Evolutionary conservation across 2,888 invertebrate species (phyloP).

Genomic region (Plebejus argus): DNA sequence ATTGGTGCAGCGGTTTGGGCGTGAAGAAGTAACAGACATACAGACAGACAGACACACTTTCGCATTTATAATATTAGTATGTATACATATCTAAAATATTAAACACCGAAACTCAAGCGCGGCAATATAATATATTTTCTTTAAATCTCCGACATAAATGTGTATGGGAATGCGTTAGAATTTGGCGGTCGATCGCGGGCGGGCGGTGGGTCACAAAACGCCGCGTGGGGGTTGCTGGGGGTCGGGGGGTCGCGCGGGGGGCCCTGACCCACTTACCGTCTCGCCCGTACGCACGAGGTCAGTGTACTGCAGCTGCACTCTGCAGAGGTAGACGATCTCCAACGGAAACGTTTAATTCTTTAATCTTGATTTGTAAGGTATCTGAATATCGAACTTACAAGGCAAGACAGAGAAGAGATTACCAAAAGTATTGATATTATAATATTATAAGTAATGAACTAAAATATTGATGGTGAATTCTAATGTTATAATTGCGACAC

Average conservation of each 20-base stretch:
- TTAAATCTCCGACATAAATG: constrained; percentile 46
- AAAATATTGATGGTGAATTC: too few species aligned
- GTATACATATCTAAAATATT: neutral
- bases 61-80: too few species aligned
- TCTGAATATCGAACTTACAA: too few species aligned
- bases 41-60: too few species aligned
- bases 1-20: too few species aligned
- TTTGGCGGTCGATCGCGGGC: constrained; percentile 76
- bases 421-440: too few species aligned
- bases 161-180: constrained; percentile 61
- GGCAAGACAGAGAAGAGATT: too few species aligned
- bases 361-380: constrained; percentile 3
- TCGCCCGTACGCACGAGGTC: constrained; percentile 76
- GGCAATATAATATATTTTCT: constrained; percentile 19
- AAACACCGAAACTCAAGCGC: neutral
- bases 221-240: constrained; percentile 56
- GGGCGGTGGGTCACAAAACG: constrained; percentile 48
- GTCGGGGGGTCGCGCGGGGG: constrained; percentile 60
- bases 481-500: too few species aligned
- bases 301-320: constrained; percentile 79
- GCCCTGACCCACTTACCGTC: constrained; percentile 51
- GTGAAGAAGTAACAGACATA: too few species aligned
- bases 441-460: too few species aligned
- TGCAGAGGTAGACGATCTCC: constrained; percentile 65
- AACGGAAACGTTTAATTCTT: constrained; percentile 5